phyloP scores from a whole-genome alignment of 2,797 vertebrate genomes.

The Danio choprae region DNA sequence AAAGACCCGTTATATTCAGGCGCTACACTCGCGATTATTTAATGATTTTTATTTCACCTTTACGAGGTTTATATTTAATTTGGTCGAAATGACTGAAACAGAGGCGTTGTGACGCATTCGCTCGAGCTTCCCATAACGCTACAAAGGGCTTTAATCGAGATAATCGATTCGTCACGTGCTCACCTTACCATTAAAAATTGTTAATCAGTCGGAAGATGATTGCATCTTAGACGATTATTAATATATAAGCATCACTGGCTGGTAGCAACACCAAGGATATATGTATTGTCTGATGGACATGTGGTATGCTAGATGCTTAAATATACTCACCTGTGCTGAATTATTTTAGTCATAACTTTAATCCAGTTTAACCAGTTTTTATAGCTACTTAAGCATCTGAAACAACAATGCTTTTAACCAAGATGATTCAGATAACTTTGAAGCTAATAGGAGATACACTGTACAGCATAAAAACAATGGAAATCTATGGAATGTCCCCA shows the following conservation, averaged over 20 bases:
- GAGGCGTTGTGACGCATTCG: background rate
- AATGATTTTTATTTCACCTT: rapidly evolving
- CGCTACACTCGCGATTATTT: background rate
- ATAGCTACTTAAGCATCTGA: background rate
- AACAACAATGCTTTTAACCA: background rate
- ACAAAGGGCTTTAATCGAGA: slow-evolving; percentile 14
- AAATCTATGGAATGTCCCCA: too few relatives aligned
- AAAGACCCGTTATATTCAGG: slow-evolving; percentile 16
- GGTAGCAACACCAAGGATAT: background rate
- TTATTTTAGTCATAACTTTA: background rate
- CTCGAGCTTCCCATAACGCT: background rate
- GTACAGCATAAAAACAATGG: too few relatives aligned
- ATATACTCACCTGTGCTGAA: background rate
- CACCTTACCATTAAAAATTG: background rate
- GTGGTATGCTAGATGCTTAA: background rate
- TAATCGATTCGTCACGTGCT: slow-evolving; percentile 2
- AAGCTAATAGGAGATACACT: too few relatives aligned
- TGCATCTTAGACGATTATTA: background rate
- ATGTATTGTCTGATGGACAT: background rate
- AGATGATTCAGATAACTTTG: background rate
- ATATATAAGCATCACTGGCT: background rate
- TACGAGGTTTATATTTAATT: background rate
- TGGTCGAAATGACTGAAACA: background rate
- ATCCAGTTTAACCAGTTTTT: background rate
- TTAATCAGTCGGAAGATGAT: background rate